Base-by-base conservation (phyloP, 2,113 vertebrate genomes). In the Hemiscyllium ocellatum region DNA sequence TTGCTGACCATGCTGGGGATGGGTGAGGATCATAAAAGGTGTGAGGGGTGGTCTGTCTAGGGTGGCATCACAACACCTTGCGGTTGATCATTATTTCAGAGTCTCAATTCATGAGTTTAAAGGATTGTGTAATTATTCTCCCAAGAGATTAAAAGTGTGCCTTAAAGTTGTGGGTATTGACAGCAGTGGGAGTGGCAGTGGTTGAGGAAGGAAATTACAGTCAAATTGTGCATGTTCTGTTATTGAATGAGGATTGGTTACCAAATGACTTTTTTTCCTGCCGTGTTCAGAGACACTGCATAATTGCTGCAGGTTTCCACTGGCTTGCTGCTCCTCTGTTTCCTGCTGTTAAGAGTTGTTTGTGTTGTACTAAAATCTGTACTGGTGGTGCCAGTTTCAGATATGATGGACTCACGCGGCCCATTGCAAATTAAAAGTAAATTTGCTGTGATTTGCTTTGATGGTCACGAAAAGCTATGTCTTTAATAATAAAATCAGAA, bases 391-490 rank as follows among this genome's bases (percentile, higher is more conserved):
- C 29, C 56, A 91, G 52, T 91, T 65, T 93, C 33, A 66, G 61
- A 93, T 66, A 66, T 66, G 61, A 61, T 33, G 86, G 65, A 93
- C 33, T n/a, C 15, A 19, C 19, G 6, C 5, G 22, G 89, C 61
- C 7, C 33, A n/a, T 17, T 65, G 65, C n/a, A 93, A 66, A n/a
- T 61, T 37, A 17, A 91, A 91, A 66, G 4, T 33, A 91, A 66
- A 37, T 17, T 7, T 37, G 89, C 15, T 24, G 29, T 93, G 61
- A 93, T 93, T 93, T 93, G 89, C 65, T 93, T 93, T 93, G 89
- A 65, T 93, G 65, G 61, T 33, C n/a, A 65, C 17, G 65, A 68
- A 93, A 37, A 19, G 17, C 29, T 42, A 66, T 66, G 66, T 66
- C 33, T 93, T 93, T 66, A 2, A 66, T 66, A 61, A 61, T 61